These are phyloP conservation scores for Toxotes chatareus DNA, from an alignment of 2,113 vertebrate genomes.

Conservation along the genomic window DNA sequence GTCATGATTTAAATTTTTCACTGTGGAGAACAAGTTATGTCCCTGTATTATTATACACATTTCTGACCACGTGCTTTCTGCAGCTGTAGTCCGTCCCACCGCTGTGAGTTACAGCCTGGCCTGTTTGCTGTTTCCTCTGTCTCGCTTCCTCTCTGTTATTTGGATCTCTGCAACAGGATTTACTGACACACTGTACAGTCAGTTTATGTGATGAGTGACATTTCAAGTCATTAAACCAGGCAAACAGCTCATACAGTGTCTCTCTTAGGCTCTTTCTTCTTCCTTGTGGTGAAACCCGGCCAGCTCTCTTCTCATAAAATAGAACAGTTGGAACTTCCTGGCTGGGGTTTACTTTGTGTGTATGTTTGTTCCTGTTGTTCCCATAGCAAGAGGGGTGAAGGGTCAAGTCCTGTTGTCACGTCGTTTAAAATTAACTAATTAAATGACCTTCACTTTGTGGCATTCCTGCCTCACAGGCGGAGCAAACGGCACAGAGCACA, in stretches of 20 bases:
- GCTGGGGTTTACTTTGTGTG: conserved; percentile 24
- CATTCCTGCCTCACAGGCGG: background rate
- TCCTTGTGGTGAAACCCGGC: background rate
- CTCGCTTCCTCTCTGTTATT: conserved; percentile 47
- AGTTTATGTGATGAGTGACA: background rate
- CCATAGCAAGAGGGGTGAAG: conserved; percentile 44
- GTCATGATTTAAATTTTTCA: background rate
- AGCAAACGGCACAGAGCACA: background rate
- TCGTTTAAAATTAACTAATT: conserved; percentile 47
- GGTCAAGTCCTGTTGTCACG: conserved; percentile 59
- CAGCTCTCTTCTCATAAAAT: conserved; percentile 26
- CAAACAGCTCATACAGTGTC: background rate
- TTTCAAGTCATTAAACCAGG: background rate
- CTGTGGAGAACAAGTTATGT: background rate
- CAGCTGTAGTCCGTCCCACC: conserved; percentile 12
- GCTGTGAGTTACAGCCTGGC: background rate
- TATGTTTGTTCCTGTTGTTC: conserved; percentile 60
- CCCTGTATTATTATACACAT: background rate
- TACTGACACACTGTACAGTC: background rate
- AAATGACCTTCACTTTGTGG: background rate
- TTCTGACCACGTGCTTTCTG: background rate
- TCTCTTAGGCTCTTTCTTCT: conserved; percentile 6
- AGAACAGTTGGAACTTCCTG: conserved; percentile 66
- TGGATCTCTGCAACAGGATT: background rate
- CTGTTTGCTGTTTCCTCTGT: conserved; percentile 45